Conservation (phyloP, 2,888 invertebrate species). For the Neoascia interrupta region DNA sequence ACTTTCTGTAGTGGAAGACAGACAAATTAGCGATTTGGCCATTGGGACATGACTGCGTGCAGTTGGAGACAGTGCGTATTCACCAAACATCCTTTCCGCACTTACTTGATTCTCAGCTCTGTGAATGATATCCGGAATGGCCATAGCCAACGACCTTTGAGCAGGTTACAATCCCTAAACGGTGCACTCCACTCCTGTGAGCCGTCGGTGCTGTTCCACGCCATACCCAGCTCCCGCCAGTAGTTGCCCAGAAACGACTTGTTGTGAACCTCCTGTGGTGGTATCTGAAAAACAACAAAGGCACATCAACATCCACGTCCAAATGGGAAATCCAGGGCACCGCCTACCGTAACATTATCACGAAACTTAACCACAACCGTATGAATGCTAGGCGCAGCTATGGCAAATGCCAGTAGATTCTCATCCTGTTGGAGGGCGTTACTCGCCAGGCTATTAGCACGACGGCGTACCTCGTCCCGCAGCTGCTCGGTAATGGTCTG, state of each 20-base stretch:
- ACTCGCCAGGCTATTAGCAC: conserved; percentile 78
- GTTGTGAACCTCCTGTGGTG: conserved; percentile 77
- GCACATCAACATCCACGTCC: not conserved
- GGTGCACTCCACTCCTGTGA: conserved; percentile 80
- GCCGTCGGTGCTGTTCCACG: conserved; percentile 79
- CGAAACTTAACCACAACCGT: conserved; percentile 80
- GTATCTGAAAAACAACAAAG: conserved; percentile 73
- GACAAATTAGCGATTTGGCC: no score
- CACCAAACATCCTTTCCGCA: conserved; percentile 3
- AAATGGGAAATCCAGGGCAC: conserved; percentile 11
- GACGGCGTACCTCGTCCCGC: conserved; percentile 76
- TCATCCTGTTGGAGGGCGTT: conserved; percentile 79
- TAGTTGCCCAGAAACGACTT: conserved; percentile 78
- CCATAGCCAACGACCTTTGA: conserved; percentile 79
- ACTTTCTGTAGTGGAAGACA: no score
- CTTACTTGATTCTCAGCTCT: conserved; percentile 78
- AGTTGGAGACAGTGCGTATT: not conserved
- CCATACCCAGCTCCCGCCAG: conserved; percentile 79
- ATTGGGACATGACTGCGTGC: no score
- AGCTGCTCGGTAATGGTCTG: conserved; percentile 72
- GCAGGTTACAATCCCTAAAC: conserved; percentile 79
- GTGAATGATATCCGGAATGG: conserved; percentile 79
- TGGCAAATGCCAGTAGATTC: conserved; percentile 79
- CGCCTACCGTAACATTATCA: conserved; percentile 78
- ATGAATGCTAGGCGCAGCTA: conserved; percentile 79